Percentiles rank a stretch among this genome's conserved stretches.
Conservation (phyloP, 2,113 vertebrate genomes). For the Dromaius novaehollandiae region DNA sequence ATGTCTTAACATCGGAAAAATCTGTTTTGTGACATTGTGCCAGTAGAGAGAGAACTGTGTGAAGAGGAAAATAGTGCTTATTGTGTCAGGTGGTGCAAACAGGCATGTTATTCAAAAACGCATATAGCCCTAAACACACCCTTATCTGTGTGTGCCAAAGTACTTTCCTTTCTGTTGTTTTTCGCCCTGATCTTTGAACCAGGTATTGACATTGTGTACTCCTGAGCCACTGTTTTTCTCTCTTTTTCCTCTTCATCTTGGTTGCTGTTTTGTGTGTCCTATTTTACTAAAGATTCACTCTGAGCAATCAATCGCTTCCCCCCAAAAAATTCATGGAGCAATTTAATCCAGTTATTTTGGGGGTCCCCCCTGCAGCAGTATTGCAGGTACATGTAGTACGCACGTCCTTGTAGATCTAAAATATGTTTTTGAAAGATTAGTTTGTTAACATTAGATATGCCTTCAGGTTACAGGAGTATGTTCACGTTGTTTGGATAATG, state of each 20-base stretch:
- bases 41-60: background rate
- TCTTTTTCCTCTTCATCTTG: background rate
- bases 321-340: background rate
- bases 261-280: background rate
- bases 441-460: constrained; percentile 27
- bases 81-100: background rate
- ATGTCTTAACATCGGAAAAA: background rate
- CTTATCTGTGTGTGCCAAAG: background rate
- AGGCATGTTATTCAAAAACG: background rate
- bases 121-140: background rate
- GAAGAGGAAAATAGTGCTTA: background rate
- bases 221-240: background rate
- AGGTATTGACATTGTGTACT: background rate
- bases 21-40: background rate
- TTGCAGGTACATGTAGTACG: background rate
- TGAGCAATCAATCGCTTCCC: background rate
- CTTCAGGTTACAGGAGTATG: background rate
- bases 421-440: background rate
- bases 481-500: constrained; percentile 37
- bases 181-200: background rate
- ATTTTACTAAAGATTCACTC: background rate
- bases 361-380: background rate
- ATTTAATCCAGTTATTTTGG: background rate
- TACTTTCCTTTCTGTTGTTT: background rate
- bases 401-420: background rate